A percentile compares a stretch with the other conserved stretches of the same genome.
Evolutionary conservation across 2,797 vertebrate genomes (phyloP).

Genomic region (Cynopterus sphinx): DNA sequence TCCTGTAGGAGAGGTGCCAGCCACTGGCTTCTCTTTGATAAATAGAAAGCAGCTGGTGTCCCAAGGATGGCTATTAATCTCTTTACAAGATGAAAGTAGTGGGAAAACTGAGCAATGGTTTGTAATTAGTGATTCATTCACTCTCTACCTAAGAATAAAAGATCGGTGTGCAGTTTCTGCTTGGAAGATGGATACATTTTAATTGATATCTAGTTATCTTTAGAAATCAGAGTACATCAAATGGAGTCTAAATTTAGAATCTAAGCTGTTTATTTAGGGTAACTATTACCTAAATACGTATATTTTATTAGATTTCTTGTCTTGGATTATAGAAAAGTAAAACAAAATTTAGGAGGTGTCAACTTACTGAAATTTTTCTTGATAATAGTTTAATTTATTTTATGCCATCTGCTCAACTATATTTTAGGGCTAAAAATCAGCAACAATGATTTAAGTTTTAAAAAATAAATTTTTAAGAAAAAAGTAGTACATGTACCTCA

Average conservation of each 20-base stretch:
- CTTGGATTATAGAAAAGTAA: not conserved
- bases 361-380: not conserved
- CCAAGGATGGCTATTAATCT: conserved; percentile 83
- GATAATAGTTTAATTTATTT: not conserved
- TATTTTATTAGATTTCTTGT: conserved; percentile 28
- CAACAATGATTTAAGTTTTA: not conserved
- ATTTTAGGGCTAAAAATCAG: not conserved
- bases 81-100: conserved; percentile 74
- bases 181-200: conserved; percentile 71
- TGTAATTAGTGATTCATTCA: conserved; percentile 80
- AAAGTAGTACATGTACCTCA: not conserved
- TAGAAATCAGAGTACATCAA: conserved; percentile 62
- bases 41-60: conserved; percentile 80
- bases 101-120: conserved; percentile 63
- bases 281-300: not conserved
- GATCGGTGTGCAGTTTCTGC: not conserved
- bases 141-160: conserved; percentile 62
- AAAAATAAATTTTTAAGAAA: not conserved
- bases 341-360: not conserved
- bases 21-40: conserved; percentile 73
- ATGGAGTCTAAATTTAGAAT: conserved; percentile 26
- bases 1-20: conserved; percentile 59
- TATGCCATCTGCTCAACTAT: not conserved
- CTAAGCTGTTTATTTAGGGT: conserved; percentile 49
- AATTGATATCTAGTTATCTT: conserved; percentile 65